Percentiles rank a stretch among this genome's conserved stretches.
Evolutionary conservation across 2,113 vertebrate genomes (phyloP).

Genomic region (Puffinus mauretanicus): DNA sequence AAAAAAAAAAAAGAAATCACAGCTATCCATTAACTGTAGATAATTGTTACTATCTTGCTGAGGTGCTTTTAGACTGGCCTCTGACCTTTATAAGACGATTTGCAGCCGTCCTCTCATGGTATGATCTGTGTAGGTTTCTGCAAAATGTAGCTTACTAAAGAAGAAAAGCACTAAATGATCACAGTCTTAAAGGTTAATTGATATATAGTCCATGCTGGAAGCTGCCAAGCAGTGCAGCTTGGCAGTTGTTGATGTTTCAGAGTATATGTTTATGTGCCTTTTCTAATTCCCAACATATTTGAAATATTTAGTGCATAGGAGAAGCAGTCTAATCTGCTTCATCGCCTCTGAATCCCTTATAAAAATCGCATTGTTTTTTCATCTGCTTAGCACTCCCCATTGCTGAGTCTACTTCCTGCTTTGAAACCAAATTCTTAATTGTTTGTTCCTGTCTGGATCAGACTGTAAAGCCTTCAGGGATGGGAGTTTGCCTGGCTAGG

Average conservation of each 20-base stretch:
- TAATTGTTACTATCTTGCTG: background rate
- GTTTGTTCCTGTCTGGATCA: slow-evolving; percentile 36
- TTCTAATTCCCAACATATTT: background rate
- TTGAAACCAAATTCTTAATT: slow-evolving; percentile 18
- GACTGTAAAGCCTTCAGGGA: slow-evolving; percentile 26
- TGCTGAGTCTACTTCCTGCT: slow-evolving; percentile 27
- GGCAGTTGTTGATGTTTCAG: background rate
- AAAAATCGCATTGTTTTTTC: slow-evolving; percentile 15
- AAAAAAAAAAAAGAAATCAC: background rate
- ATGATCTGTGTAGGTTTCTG: background rate
- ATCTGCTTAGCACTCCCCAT: background rate
- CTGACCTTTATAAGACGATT: background rate
- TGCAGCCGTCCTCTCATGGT: background rate
- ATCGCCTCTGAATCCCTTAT: background rate
- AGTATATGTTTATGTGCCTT: background rate
- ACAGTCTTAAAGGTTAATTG: background rate
- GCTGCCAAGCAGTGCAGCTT: background rate
- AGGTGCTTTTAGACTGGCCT: background rate
- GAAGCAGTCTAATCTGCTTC: background rate
- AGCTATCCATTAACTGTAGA: background rate
- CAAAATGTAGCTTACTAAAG: background rate
- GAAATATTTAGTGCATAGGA: background rate
- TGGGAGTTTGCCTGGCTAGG: slow-evolving; percentile 1
- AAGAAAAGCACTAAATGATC: background rate
- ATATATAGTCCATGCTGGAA: background rate